These are phyloP conservation scores for Conger conger DNA, from an alignment of 2,113 vertebrate genomes.

Conservation along the genomic window DNA sequence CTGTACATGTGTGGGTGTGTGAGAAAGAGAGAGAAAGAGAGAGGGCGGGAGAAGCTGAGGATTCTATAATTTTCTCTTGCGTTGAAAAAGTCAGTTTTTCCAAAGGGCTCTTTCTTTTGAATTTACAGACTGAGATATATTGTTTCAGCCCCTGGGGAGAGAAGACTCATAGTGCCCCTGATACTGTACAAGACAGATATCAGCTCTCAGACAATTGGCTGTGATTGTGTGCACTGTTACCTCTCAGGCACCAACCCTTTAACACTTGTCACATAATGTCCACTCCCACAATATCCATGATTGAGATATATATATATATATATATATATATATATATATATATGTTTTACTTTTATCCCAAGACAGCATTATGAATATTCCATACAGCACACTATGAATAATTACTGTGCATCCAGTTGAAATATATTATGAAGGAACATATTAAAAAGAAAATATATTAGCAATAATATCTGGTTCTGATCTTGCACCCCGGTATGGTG, in stretches of 20 bases:
- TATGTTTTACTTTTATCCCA: slow-evolving; percentile 12
- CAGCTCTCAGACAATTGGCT: not conserved
- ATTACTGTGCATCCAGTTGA: not conserved
- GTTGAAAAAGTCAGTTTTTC: no score
- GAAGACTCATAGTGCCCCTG: no score
- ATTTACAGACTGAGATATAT: no score
- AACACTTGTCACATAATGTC: not conserved
- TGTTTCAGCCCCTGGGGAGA: no score
- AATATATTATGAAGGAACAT: not conserved
- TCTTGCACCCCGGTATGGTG: not conserved
- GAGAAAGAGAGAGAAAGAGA: slow-evolving; percentile 6
- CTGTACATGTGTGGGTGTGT: no score
- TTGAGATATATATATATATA: no score
- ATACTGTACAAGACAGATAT: not conserved
- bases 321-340: no score
- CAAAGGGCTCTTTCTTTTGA: no score
- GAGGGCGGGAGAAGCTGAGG: not conserved
- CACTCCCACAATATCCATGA: not conserved
- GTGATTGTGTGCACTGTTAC: not conserved
- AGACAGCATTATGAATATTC: slow-evolving; percentile 16
- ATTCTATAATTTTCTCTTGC: not conserved
- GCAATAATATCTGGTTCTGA: not conserved
- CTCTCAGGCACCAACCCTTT: not conserved
- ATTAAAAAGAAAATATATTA: not conserved
- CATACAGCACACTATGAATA: not conserved